phyloP scores from a whole-genome alignment of 2,113 vertebrate species.

The Mesoclemmys tuberculata region DNA sequence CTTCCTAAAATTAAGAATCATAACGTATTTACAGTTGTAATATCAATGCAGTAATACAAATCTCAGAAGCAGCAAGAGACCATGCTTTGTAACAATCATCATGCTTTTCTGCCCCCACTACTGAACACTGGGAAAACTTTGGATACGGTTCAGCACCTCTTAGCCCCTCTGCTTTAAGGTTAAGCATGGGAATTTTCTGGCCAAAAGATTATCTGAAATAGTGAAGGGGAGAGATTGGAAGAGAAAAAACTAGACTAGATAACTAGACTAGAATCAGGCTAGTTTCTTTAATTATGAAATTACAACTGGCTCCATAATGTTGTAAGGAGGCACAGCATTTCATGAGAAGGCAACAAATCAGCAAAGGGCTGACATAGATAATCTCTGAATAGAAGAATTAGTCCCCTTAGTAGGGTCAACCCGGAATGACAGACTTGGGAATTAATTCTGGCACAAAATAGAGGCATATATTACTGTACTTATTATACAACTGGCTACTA shows the following conservation, averaged over 20 bases:
- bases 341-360: neutral
- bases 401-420: neutral
- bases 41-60: neutral
- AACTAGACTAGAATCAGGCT: neutral
- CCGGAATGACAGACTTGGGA: neutral
- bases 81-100: neutral
- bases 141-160: neutral
- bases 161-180: neutral
- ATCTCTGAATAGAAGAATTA: neutral
- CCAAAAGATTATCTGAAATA: neutral
- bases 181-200: neutral
- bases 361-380: too few species aligned
- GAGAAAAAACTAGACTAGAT: too few species aligned
- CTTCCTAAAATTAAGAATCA: neutral
- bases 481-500: neutral
- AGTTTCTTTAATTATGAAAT: neutral
- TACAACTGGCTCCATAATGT: neutral
- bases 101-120: neutral
- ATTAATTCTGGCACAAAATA: neutral
- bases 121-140: neutral
- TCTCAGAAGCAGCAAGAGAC: neutral
- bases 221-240: neutral
- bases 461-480: neutral
- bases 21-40: neutral
- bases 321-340: neutral